phyloP scores from a whole-genome alignment of 2,888 invertebrate species.

The Ceramica pisi region DNA sequence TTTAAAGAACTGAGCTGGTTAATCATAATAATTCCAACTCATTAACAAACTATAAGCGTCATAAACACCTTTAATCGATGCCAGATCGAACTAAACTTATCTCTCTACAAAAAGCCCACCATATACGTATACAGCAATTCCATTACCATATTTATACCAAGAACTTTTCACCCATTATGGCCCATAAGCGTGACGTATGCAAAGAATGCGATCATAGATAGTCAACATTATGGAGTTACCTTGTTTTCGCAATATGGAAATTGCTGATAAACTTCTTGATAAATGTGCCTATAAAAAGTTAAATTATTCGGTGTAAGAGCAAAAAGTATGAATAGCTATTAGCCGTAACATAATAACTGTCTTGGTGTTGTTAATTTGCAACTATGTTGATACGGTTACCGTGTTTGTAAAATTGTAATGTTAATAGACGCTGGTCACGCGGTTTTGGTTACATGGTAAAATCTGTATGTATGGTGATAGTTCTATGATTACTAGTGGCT shows the following conservation, averaged over 20 bases:
- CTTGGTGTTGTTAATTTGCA: constrained; percentile 47
- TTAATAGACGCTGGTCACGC: constrained; percentile 44
- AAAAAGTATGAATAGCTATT: constrained; percentile 55
- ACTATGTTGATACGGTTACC: constrained; percentile 37
- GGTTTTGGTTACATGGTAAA: constrained; percentile 20
- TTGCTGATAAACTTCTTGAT: constrained; percentile 54
- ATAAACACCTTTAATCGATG: neutral
- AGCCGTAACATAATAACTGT: constrained; percentile 50
- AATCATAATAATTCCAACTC: neutral
- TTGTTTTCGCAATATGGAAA: constrained; percentile 57
- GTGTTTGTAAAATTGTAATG: constrained; percentile 38
- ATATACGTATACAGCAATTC: neutral
- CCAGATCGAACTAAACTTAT: neutral
- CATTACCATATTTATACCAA: constrained; percentile 40
- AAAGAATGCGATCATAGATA: constrained; percentile 50
- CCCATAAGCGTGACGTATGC: constrained; percentile 40
- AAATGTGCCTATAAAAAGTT: constrained; percentile 51
- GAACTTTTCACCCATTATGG: constrained; percentile 46
- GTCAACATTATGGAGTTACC: constrained; percentile 22
- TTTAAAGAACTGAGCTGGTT: neutral
- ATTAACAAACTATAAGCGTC: neutral
- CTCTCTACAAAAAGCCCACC: neutral
- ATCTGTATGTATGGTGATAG: constrained; percentile 8
- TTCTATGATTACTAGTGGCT: neutral
- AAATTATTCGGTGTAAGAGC: constrained; percentile 53